These are phyloP conservation scores for Actenoides lindsayi DNA, from an alignment of 2,113 vertebrate species.

Conservation along the genomic window DNA sequence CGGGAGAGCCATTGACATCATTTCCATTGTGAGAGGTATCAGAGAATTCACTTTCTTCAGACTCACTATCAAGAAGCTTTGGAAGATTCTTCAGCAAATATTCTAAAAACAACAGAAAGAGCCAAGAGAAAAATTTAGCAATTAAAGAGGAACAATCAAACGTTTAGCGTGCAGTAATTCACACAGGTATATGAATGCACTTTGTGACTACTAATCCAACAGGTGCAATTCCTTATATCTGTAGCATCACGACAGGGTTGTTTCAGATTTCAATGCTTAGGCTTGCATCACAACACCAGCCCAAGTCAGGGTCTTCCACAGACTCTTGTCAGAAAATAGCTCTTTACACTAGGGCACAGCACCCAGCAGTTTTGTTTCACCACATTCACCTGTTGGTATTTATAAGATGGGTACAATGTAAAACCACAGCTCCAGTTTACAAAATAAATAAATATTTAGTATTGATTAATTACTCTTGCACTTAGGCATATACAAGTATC, in stretches of 20 bases:
- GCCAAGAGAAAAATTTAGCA: neutral
- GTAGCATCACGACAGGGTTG: neutral
- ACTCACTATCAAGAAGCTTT: neutral
- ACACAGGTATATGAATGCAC: neutral
- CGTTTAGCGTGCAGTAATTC: neutral
- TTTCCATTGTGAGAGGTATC: neutral
- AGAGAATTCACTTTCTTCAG: neutral
- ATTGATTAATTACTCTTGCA: neutral
- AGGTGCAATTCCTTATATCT: neutral
- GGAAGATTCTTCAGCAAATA: neutral
- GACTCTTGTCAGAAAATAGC: neutral
- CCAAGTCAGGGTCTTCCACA: neutral
- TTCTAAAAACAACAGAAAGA: slow-evolving; percentile 1
- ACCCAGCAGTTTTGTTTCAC: neutral
- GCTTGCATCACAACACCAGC: neutral
- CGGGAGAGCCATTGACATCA: neutral
- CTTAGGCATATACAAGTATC: neutral
- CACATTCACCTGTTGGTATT: neutral
- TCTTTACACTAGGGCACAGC: neutral
- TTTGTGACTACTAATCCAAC: neutral
- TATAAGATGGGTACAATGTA: neutral
- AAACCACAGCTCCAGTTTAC: neutral
- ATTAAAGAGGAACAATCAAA: neutral
- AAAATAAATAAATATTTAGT: no score
- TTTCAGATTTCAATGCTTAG: neutral